Conservation (phyloP, 2,888 invertebrate genomes). For the Fabriciana adippe region DNA sequence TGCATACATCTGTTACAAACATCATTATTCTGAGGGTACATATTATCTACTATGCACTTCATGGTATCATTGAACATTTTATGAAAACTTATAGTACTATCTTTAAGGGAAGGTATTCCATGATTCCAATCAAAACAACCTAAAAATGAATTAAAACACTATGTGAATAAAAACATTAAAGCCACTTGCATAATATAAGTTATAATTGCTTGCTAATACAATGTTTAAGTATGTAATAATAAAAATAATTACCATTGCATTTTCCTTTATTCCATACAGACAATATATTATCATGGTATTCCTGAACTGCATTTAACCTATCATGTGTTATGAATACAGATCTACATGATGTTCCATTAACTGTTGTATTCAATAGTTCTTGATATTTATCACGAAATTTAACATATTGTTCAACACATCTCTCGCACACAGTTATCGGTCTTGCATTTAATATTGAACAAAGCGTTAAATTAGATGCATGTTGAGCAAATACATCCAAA, state of each 20-base stretch:
- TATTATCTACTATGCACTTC: conserved; percentile 64
- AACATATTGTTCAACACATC: conserved; percentile 81
- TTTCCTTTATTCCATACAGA: conserved; percentile 84
- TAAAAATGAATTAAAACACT: conserved; percentile 52
- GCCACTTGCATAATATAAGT: background rate
- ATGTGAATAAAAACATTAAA: background rate
- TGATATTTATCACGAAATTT: conserved; percentile 75
- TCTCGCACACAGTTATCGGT: conserved; percentile 84
- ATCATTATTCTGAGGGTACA: conserved; percentile 52
- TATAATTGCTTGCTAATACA: background rate
- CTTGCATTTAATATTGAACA: conserved; percentile 84
- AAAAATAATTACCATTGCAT: conserved; percentile 80
- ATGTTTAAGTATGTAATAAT: conserved; percentile 11
- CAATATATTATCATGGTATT: conserved; percentile 79
- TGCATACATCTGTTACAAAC: conserved; percentile 81
- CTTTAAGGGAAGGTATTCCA: conserved; percentile 68
- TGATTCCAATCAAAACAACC: conserved; percentile 81
- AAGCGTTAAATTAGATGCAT: conserved; percentile 81
- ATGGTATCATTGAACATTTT: conserved; percentile 69
- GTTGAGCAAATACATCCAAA: conserved; percentile 75
- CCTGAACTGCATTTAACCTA: conserved; percentile 83
- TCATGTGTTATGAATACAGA: conserved; percentile 83
- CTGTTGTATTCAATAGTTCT: conserved; percentile 66
- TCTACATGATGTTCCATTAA: conserved; percentile 82
- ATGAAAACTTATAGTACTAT: conserved; percentile 75